phyloP scores from a whole-genome alignment of 2,888 invertebrate genomes.

The Geotrupes spiniger region DNA sequence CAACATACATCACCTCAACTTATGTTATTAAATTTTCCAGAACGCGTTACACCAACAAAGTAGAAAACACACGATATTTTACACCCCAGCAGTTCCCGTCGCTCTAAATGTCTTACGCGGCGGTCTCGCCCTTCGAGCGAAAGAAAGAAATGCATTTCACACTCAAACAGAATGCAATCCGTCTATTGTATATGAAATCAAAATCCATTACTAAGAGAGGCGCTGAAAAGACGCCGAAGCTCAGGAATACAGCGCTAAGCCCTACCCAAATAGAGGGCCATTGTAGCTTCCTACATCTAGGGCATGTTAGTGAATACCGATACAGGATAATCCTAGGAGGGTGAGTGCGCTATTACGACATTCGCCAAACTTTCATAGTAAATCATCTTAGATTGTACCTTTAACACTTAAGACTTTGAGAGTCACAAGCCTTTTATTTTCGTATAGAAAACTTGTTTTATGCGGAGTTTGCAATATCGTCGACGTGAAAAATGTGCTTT shows the following conservation, averaged over 20 bases:
- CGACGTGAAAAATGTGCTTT: no score
- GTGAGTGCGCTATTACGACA: conserved; percentile 31
- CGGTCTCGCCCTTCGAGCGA: conserved; percentile 3
- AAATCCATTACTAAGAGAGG: conserved; percentile 43
- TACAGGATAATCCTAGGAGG: conserved; percentile 43
- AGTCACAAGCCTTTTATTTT: conserved; percentile 2
- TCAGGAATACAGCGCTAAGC: conserved; percentile 42
- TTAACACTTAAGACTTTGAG: conserved; percentile 14
- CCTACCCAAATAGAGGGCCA: conserved; percentile 39
- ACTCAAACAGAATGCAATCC: conserved; percentile 29
- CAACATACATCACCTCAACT: conserved; percentile 11
- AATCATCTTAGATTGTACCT: conserved; percentile 36
- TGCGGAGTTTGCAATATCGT: not conserved
- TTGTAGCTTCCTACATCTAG: conserved; percentile 27
- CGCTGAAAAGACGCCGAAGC: conserved; percentile 34
- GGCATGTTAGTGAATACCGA: conserved; percentile 48
- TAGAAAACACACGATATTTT: conserved; percentile 16
- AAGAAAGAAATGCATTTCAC: conserved; percentile 14
- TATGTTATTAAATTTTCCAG: conserved; percentile 15
- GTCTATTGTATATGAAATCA: conserved; percentile 42
- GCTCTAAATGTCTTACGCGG: not conserved
- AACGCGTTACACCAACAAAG: conserved; percentile 13
- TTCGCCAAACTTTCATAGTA: conserved; percentile 32
- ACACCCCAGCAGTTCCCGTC: conserved; percentile 2
- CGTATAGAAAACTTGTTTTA: conserved; percentile 1